Evolutionary conservation across 92 coral and sea anemone species (phyloP), one percentile per base, ranked within the genome.

Genomic region (Epizoanthus scotinus): DNA sequence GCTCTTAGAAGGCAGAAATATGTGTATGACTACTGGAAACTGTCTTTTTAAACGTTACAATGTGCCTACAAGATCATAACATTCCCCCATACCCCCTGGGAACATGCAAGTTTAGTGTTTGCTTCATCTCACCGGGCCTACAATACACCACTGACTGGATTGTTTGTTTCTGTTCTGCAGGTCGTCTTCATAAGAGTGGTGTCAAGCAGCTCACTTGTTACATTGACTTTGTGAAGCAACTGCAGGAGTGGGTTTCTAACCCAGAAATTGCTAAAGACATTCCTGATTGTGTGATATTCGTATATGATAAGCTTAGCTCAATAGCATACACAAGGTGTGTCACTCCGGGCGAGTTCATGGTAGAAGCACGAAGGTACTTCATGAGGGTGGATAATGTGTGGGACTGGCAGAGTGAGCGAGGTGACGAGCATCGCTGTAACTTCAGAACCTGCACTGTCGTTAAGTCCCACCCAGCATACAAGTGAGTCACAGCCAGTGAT

Each of bases 131-230:
- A n/a, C 3, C 40, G 6, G 40, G 40, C 40, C 40, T 34, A 34
- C 40, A 34, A 34, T 34, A 34, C 40, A 2, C 40, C 5, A 81
- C 65, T 81, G 44, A 3, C 9, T 56, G 28, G 70, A 24, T 12
- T 6, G 2, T 31, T 54, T n/a, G 22, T 69, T 61, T 47, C 34
- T 28, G 31, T 0, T 10, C 6, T 0, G 8, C 44, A 91, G 96
- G 96, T 56, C 89, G 64, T 73, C 84, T 91, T 70, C 93, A 89
- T 82, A 91, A 84, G 71, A 74, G 91, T 68, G 96, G 96, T 12
- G 49, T 86, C 20, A 84, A 86, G 55, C 96, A 91, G 62, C 85
- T 91, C 6, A 68, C 82, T 70, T 83, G 84, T 66, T 91, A 86
- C 63, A 70, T 90, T 24, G 86, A 80, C 10, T 91, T 91, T 84